phyloP scores from a whole-genome alignment of 1,140 invertebrate species.

The Coboldia fuscipes region DNA sequence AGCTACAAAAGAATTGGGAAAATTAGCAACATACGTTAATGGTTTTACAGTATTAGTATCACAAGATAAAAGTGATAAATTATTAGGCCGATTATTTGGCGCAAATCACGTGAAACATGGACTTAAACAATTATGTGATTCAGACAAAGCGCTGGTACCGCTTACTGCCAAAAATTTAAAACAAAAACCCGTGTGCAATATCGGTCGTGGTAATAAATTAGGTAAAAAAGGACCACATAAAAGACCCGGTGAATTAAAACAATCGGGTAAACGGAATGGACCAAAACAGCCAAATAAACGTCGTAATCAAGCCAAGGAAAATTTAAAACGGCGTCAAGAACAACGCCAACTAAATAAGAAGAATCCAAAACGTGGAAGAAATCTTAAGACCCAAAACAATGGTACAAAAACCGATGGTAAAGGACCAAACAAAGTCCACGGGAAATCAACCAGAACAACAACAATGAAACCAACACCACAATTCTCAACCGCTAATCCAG shows the following conservation, averaged over 20 bases:
- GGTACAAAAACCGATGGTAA: not conserved
- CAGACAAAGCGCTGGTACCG: slow-evolving; percentile 18
- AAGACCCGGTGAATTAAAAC: not conserved
- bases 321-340: not conserved
- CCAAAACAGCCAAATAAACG: not conserved
- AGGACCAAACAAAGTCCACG: not conserved
- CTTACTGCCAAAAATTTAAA: slow-evolving; percentile 14
- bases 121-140: slow-evolving; percentile 22
- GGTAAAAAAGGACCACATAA: not conserved
- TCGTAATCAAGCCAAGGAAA: not conserved
- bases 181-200: slow-evolving; percentile 12
- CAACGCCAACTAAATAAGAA: no score
- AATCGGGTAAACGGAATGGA: not conserved
- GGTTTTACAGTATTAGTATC: slow-evolving; percentile 39
- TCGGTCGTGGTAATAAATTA: not conserved
- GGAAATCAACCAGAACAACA: not conserved
- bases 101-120: slow-evolving; percentile 21
- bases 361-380: not conserved
- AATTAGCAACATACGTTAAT: slow-evolving; percentile 43
- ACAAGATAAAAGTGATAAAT: slow-evolving; percentile 27
- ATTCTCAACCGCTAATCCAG: not conserved
- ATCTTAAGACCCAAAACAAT: not conserved
- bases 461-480: not conserved
- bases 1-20: slow-evolving; percentile 38
- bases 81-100: slow-evolving; percentile 20